Conservation (phyloP, 2,113 vertebrate species). For the Corapipo altera region DNA sequence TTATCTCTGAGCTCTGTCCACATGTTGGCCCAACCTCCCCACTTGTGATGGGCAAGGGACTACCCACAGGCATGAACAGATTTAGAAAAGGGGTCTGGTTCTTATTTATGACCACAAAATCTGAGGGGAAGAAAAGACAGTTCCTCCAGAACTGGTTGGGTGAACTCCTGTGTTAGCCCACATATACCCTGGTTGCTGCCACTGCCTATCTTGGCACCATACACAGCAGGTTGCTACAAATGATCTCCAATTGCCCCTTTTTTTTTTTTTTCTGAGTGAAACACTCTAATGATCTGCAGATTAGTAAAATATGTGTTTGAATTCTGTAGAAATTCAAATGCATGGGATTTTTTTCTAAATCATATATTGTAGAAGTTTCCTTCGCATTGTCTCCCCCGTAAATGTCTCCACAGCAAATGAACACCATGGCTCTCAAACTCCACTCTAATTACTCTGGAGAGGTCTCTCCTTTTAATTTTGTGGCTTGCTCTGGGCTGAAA, state of each 20-base stretch:
- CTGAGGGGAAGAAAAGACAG: not conserved
- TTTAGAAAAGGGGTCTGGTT: not conserved
- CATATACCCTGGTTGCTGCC: not conserved
- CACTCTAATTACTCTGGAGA: not conserved
- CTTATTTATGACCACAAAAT: not conserved
- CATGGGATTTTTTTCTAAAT: rapidly evolving
- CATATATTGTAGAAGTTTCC: not conserved
- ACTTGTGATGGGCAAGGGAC: not conserved
- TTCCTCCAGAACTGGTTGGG: not conserved
- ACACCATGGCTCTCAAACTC: not conserved
- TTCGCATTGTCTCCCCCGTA: not conserved
- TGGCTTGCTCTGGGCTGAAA: not conserved
- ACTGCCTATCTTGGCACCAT: rapidly evolving
- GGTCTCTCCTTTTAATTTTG: not conserved
- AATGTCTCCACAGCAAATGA: not conserved
- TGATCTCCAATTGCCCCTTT: rapidly evolving
- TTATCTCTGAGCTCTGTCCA: not conserved
- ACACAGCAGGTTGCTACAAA: not conserved
- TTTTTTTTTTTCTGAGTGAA: not conserved
- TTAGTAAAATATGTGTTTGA: not conserved
- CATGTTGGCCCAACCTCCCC: not conserved
- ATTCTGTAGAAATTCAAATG: not conserved
- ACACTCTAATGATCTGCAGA: not conserved
- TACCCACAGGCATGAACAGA: not conserved
- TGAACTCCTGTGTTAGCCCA: not conserved